A percentile compares a stretch with the other conserved stretches of the same genome.
phyloP scores from a whole-genome alignment of 2,797 vertebrate genomes.

The Vireo griseus region DNA sequence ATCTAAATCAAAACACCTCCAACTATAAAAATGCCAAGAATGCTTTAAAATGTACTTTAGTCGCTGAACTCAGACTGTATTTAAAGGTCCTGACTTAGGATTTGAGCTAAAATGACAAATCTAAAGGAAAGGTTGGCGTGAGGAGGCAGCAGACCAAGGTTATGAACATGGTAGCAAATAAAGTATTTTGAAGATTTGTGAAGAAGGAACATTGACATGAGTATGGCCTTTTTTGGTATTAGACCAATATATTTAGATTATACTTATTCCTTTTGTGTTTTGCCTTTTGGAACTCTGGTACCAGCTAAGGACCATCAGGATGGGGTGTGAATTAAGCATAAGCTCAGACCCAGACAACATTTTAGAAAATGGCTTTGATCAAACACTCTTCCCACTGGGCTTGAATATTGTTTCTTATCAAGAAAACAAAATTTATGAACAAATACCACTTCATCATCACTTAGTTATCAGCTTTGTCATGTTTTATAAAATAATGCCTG shows the following conservation, averaged over 20 bases:
- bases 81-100: background rate
- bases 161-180: background rate
- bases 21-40: background rate
- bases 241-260: background rate
- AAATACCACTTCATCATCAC: background rate
- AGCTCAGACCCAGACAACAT: rapidly evolving
- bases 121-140: background rate
- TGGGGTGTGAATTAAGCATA: background rate
- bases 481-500: slow-evolving; percentile 30
- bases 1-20: background rate
- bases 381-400: background rate
- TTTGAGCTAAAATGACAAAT: background rate
- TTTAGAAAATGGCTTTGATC: background rate
- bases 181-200: background rate
- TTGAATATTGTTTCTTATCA: background rate
- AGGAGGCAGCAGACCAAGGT: background rate
- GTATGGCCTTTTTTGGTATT: background rate
- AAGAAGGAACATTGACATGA: background rate
- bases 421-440: background rate
- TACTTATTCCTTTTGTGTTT: background rate
- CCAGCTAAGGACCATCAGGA: background rate
- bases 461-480: slow-evolving; percentile 38
- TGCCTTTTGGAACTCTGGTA: background rate
- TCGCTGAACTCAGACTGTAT: background rate
- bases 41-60: background rate